Conservation (phyloP, 2,113 vertebrate species). For the Vulpes vulpes region DNA sequence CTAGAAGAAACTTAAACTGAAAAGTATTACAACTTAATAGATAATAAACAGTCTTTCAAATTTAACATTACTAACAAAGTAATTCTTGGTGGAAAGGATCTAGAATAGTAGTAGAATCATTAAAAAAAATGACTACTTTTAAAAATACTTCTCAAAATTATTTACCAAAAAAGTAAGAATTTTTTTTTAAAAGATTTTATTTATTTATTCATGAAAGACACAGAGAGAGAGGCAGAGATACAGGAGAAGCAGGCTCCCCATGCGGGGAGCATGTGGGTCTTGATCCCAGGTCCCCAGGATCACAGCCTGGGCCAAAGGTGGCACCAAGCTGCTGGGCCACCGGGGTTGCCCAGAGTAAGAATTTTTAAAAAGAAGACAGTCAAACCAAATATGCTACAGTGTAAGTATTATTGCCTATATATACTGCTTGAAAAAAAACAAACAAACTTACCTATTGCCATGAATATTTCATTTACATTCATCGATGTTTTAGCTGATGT, state of each 20-base stretch:
- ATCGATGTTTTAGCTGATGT: slow-evolving; percentile 98
- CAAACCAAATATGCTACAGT: background rate
- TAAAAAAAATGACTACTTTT: background rate
- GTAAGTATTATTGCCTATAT: background rate
- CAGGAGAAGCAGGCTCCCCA: no score
- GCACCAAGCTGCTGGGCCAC: background rate
- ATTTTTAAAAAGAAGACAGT: background rate
- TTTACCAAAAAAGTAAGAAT: no score
- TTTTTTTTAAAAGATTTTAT: no score
- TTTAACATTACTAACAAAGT: slow-evolving; percentile 40
- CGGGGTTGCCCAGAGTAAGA: background rate
- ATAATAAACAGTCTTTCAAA: background rate
- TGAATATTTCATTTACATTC: slow-evolving; percentile 99
- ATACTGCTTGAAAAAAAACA: background rate
- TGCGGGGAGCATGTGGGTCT: background rate
- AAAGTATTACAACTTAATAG: background rate
- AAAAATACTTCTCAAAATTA: no score
- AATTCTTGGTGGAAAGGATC: background rate
- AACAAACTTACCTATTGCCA: slow-evolving; percentile 96
- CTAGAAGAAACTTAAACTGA: background rate
- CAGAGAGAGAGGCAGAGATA: background rate
- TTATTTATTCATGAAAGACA: background rate
- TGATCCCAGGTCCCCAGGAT: background rate
- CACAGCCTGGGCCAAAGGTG: background rate
- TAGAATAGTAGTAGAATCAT: background rate